phyloP scores from a whole-genome alignment of 2,113 vertebrate species.

The Accipiter cooperii region DNA sequence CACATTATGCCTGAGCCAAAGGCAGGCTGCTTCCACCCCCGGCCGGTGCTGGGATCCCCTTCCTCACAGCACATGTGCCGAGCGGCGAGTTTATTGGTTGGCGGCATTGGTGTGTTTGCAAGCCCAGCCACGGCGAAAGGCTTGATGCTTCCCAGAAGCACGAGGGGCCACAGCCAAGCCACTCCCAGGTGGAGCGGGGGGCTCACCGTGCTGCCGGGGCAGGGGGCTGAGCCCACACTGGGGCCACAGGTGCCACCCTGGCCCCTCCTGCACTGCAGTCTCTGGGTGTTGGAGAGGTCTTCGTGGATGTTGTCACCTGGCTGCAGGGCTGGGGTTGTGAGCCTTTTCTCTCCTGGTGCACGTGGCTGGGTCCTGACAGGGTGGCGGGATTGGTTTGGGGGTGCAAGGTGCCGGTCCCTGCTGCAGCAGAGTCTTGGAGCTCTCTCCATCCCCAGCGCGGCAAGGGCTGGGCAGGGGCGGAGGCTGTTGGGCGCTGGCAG shows the following conservation, averaged over 20 bases:
- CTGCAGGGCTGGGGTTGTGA: not conserved
- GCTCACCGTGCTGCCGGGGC: not conserved
- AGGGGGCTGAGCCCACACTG: not conserved
- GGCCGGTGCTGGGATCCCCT: slow-evolving; percentile 17
- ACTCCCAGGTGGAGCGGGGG: not conserved
- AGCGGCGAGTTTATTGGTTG: not conserved
- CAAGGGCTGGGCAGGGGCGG: not conserved
- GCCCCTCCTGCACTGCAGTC: not conserved
- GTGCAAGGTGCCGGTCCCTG: not conserved
- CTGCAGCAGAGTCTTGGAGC: not conserved
- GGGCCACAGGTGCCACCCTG: not conserved
- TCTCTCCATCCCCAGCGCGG: not conserved
- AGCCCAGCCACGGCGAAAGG: not conserved
- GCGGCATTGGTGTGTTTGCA: not conserved
- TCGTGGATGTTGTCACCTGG: not conserved
- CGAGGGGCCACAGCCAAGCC: not conserved
- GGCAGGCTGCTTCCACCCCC: not conserved
- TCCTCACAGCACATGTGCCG: not conserved
- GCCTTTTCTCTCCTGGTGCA: not conserved
- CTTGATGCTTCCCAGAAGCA: not conserved
- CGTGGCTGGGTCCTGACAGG: not conserved
- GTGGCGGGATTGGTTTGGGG: not conserved
- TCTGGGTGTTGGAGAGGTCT: not conserved
- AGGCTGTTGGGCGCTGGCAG: not conserved
- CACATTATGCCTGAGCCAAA: not conserved